Base-by-base conservation (phyloP, 2,113 vertebrate species). In the Scalopus aquaticus region DNA sequence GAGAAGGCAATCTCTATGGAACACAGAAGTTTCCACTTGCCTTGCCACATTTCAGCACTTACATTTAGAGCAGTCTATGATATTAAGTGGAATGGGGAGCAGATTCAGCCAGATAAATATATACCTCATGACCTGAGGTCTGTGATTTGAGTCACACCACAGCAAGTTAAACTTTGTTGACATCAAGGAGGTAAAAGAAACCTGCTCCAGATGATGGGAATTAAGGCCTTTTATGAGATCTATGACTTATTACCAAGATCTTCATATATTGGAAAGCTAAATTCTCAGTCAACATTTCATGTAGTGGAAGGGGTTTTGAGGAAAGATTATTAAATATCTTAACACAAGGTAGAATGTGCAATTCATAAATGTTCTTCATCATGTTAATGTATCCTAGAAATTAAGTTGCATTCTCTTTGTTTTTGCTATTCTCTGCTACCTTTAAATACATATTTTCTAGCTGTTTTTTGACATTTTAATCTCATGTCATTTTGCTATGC, bases 401-500 rank as follows among this genome's bases (percentile, higher is more conserved):
- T 24, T 32, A 54, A 35, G n/a, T 39, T 60, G 6, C 16, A 17
- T 83, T 67, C 54, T 67, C 56, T 67, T 73, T 28, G 15, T 69
- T 83, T 74, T 42, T 70, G 17, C 17, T 88, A 49, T 30, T 60
- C 58, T 84, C 26, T 64, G 0, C n/a, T 39, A n/a, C 24, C 51
- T 92, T 88, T 85, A 6, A 93, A 95, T 35, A 24, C 1, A 37
- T 32, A 6, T 44, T 58, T 95, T 91, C 73, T 62, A 22, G 64
- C 69, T 73, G 51, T 58, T 83, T 93, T 70, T 22, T 9, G 39
- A 83, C 44, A 94, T 92, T 72, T 94, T 54, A 73, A 67, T 49
- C 3, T 85, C 15, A 42, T 80, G 15, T 5, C 69, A 74, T 67
- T 51, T 96, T 92, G 11, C 83, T 16, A 35, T 16, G 11, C 60